These are phyloP conservation scores for Caloenas nicobarica DNA, from an alignment of 2,113 vertebrate species.

Conservation along the genomic window DNA sequence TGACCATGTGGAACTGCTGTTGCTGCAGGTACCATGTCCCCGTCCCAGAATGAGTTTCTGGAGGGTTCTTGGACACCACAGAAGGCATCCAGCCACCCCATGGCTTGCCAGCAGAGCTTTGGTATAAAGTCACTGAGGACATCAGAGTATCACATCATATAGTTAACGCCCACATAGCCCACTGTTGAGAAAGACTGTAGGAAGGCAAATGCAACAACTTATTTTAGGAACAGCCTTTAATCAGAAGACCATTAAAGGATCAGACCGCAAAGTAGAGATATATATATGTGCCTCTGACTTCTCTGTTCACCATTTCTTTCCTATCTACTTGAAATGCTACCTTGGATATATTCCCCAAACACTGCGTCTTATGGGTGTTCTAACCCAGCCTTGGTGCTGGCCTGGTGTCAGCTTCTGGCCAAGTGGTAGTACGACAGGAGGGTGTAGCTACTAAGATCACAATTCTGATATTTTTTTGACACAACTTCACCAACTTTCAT, in stretches of 20 bases:
- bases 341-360: background rate
- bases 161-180: too few species aligned
- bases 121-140: background rate
- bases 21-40: background rate
- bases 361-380: background rate
- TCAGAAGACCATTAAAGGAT: background rate
- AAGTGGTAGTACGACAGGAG: background rate
- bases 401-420: background rate
- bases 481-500: background rate
- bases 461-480: background rate
- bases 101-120: accelerated
- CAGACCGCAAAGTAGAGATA: background rate
- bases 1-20: background rate
- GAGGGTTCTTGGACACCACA: accelerated
- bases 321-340: background rate
- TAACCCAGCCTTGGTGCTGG: background rate
- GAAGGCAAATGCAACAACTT: background rate
- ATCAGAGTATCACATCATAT: background rate
- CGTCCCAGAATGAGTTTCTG: background rate
- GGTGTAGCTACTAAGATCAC: background rate
- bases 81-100: background rate
- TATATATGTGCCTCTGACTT: background rate
- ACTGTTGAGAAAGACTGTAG: background rate
- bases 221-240: background rate
- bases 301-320: background rate